Percentiles rank a stretch among this genome's conserved stretches.
Conservation (phyloP, 2,797 vertebrate species). For the Anguilla marmorata region DNA sequence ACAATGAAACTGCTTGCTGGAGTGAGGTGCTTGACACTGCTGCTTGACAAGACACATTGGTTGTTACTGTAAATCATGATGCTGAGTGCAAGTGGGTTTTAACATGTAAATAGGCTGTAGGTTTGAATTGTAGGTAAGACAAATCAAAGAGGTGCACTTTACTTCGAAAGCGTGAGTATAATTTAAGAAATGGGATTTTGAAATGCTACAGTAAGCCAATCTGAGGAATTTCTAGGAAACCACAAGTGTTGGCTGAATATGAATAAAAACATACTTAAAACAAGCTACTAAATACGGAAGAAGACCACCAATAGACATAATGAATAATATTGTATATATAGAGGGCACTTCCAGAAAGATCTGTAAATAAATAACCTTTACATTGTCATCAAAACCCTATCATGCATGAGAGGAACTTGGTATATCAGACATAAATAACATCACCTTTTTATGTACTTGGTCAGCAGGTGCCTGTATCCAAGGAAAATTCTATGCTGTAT, state of each 20-base stretch:
- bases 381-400: neutral
- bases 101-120: too few species aligned
- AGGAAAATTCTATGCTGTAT: neutral
- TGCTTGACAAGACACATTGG: too few species aligned
- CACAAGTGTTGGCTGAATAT: conserved; percentile 1
- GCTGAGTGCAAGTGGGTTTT: too few species aligned
- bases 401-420: neutral
- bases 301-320: too few species aligned
- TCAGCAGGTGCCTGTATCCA: neutral
- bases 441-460: neutral
- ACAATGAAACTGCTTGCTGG: too few species aligned
- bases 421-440: neutral
- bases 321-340: too few species aligned
- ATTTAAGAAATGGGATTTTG: neutral
- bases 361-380: too few species aligned
- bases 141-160: neutral
- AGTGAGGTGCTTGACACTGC: too few species aligned
- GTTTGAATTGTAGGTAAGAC: neutral
- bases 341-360: too few species aligned
- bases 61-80: too few species aligned
- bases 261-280: conserved; percentile 21
- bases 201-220: conserved; percentile 19
- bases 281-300: too few species aligned
- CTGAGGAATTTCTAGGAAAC: conserved; percentile 1
- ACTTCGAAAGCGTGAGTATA: neutral